Base-by-base conservation (phyloP, 2,797 vertebrate species). In the Ciconia nigra region DNA sequence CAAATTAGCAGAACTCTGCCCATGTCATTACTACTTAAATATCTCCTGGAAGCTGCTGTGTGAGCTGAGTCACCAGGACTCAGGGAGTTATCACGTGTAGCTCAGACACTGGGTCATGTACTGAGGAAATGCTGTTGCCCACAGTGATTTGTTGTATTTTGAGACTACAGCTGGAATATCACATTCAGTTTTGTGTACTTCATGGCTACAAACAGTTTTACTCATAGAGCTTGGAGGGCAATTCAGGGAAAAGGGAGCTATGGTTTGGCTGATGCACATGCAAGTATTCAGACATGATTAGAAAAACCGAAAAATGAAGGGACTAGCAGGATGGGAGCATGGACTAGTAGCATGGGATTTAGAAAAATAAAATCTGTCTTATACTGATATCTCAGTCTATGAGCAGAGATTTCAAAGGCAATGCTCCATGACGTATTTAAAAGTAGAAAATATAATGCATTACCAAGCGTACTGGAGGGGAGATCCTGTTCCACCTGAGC, bases 1-100 rank as follows among this genome's bases (percentile, higher is more conserved):
- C 63, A 86, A 93, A 95, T 90, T 94, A 92, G 59, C 88, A 94
- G 91, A 80, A 66, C 91, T 90, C 85, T 96, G 85, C 83, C 92
- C 86, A 31, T 94, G 90, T 90, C 89, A 74, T 95, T 96, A 92
- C 9, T 0, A 2, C 44, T 89, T 46, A 95, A 95, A 19, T 95
- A 59, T 63, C 85, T 92, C 83, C 87, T 90, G 92, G 87, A 72
- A 97, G 91, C 82, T 90, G 86, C 54, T 63, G 28, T 52, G 44
- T 79, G 84, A 55, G 83, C 93, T 96, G 95, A 97, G 84, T 97
- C 95, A 94, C 88, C 65, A 26, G 9, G 35, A 14, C 78, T 83
- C 28, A 0, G 6, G 72, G 78, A 91, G 66, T 21, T 83, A 80
- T 67, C 96, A 92, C 83, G 74, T 95, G 94, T 92, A 80, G 88